phyloP scores from a whole-genome alignment of 2,797 vertebrate genomes.

The Gymnothorax reevesii region DNA sequence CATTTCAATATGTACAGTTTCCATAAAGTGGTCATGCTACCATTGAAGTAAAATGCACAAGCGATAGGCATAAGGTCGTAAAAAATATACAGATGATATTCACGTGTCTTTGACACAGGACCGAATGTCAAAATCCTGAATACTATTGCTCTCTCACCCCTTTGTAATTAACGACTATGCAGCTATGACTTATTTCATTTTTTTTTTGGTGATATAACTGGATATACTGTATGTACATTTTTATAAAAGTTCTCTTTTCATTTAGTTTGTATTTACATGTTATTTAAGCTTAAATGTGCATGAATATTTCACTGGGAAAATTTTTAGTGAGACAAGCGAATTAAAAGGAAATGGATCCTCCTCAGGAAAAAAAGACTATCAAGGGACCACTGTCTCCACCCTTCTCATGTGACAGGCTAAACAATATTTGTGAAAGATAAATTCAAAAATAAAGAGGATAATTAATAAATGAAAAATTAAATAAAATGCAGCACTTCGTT shows the following conservation, averaged over 20 bases:
- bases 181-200: constrained; percentile 1
- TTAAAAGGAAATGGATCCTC: neutral
- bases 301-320: constrained; percentile 25
- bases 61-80: constrained; percentile 36
- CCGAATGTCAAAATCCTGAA: neutral
- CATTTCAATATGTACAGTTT: constrained; percentile 53
- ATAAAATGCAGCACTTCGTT: neutral
- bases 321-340: constrained; percentile 5
- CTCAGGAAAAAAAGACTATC: constrained; percentile 1
- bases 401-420: neutral
- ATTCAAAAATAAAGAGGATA: neutral
- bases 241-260: constrained; percentile 18
- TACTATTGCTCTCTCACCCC: neutral
- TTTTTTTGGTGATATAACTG: neutral
- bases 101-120: neutral
- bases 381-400: constrained; percentile 25
- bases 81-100: constrained; percentile 35
- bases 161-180: constrained; percentile 11
- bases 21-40: constrained; percentile 52
- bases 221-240: constrained; percentile 1
- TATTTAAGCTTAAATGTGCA: constrained; percentile 20
- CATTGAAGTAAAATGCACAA: constrained; percentile 40
- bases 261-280: constrained; percentile 35
- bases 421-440: neutral
- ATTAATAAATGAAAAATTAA: neutral